These are phyloP conservation scores for Copsychus sechellarum DNA, from an alignment of 2,113 vertebrate species.

Conservation along the genomic window DNA sequence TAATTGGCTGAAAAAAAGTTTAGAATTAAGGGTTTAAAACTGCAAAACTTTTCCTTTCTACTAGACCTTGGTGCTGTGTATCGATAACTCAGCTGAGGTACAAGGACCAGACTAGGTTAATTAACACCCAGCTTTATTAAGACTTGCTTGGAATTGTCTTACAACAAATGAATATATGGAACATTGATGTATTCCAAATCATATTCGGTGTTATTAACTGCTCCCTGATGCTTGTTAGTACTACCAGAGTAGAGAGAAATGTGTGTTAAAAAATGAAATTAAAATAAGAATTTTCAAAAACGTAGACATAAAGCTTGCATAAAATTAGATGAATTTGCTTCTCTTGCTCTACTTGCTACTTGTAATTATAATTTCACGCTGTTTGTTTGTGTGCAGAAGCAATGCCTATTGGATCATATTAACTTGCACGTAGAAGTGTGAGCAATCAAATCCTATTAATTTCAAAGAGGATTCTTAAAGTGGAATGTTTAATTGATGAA, in stretches of 20 bases:
- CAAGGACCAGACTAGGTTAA: background rate
- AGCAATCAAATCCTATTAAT: conserved; percentile 51
- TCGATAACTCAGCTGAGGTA: background rate
- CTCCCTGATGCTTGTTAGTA: background rate
- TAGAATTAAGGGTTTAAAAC: background rate
- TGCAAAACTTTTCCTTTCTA: background rate
- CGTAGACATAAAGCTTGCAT: background rate
- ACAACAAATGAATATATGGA: background rate
- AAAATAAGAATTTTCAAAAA: background rate
- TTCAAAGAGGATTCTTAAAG: conserved; percentile 53
- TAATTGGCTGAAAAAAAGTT: background rate
- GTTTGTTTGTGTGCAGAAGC: conserved; percentile 42
- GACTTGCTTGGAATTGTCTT: background rate
- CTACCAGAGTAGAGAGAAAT: background rate
- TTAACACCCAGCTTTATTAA: background rate
- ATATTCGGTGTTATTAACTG: background rate
- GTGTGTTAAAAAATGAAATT: background rate
- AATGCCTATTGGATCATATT: conserved; percentile 44
- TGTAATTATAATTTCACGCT: conserved; percentile 58
- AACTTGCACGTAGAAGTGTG: conserved; percentile 14
- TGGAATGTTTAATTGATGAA: background rate
- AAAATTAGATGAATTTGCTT: conserved; percentile 22
- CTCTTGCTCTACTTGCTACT: conserved; percentile 41
- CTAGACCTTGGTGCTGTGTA: background rate
- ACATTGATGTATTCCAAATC: background rate